Conservation (phyloP, 2,888 invertebrate genomes). For the Thecocarcelia acutangulata region DNA sequence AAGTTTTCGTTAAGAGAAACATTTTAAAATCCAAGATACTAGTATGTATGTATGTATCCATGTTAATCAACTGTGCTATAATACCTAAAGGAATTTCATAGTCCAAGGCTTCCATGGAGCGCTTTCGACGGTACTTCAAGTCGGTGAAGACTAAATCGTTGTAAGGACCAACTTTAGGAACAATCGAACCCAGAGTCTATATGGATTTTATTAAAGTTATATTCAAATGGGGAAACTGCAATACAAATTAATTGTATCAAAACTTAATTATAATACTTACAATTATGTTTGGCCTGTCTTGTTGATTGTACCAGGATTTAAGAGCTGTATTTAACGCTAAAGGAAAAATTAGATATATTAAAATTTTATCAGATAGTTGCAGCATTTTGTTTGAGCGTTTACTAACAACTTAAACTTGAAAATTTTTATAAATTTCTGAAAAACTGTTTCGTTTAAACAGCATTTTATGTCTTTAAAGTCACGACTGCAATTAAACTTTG, state of each 20-base stretch:
- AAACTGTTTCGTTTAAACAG: not conserved
- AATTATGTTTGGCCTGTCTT: conserved; percentile 8
- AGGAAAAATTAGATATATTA: too few species aligned
- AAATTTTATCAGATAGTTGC: too few species aligned
- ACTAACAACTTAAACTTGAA: not conserved
- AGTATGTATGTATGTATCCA: too few species aligned
- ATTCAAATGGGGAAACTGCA: too few species aligned
- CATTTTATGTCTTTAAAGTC: not conserved
- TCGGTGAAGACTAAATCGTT: conserved; percentile 18
- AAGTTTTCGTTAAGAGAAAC: not conserved
- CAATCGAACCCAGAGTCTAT: conserved; percentile 19
- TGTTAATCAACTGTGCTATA: not conserved
- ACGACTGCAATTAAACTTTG: conserved; percentile 42
- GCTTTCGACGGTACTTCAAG: conserved; percentile 13
- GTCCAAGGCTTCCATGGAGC: conserved; percentile 5
- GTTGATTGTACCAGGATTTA: conserved; percentile 16
- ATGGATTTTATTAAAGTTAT: not conserved
- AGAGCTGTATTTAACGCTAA: not conserved
- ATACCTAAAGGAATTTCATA: conserved; percentile 50
- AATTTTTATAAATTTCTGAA: not conserved
- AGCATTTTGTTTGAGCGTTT: not conserved
- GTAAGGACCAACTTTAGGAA: conserved; percentile 22
- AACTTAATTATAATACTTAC: conserved; percentile 14
- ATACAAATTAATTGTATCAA: not conserved
- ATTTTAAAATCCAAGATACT: too few species aligned